Evolutionary conservation across 2,113 vertebrate species (phyloP), one percentile per base, ranked within the genome.

Genomic region (Catharus bicknelli): DNA sequence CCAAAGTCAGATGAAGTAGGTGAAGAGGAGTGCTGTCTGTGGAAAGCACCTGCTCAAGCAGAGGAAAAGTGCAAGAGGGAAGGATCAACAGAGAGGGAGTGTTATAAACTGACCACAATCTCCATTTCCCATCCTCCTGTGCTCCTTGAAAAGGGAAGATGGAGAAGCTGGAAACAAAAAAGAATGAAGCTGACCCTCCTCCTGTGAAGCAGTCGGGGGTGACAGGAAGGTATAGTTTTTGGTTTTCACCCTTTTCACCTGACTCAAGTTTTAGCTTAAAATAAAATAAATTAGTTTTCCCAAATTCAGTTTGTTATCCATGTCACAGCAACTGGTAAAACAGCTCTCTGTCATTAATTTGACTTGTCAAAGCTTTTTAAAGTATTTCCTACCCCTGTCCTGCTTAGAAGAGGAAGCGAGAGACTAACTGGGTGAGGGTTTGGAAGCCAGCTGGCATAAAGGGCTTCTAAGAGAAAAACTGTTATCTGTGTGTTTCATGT

Each of bases 361-460:
- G 15, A 58, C 7, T 2, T 4, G 1, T 58, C 11, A 57, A 16
- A 9, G 4, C 7, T 62, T 74, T 43, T n/a, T 5, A 11, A 53
- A 10, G 3, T 55, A 53, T 67, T 84, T 90, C 3, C n/a, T 38
- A 18, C 7, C 7, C 2, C 6, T 48, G 8, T 34, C 2, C 47
- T 76, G 16, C 10, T 57, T 26, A 72, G 5, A 11, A 80, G 5
- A 5, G 2, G 2, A 14, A 54, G 23, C 3, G 2, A 75, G 6
- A 38, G 2, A n/a, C 1, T 0, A 5, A 2, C 6, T 47, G 23
- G 2, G 10, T 40, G 10, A 5, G 5, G 1, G 1, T 50, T 21
- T 9, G 2, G 45, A 32, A 70, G 8, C 13, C 2, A 10, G 6
- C 0, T 7, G 30, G 0, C 2, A 20, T 12, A 42, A 62, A 62